Conservation (phyloP, 1,140 invertebrate species). For the Bombus superbus region DNA sequence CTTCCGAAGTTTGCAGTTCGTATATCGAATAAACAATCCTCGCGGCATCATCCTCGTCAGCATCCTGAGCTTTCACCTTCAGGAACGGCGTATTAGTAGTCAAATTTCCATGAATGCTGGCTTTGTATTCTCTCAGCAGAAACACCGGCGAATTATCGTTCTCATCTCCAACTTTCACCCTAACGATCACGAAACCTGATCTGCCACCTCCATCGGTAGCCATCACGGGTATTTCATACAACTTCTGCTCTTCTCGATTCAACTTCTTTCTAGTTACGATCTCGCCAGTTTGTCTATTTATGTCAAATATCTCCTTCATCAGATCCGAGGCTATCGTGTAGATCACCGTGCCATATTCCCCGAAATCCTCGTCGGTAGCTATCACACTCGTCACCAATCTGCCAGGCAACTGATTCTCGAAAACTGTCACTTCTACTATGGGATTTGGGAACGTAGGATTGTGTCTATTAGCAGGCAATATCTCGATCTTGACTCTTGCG, state of each 20-base stretch:
- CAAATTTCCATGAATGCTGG: slow-evolving; percentile 86
- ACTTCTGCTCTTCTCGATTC: slow-evolving; percentile 89
- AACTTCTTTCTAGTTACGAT: slow-evolving; percentile 89
- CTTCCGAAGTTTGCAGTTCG: slow-evolving; percentile 84
- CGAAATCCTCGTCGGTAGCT: slow-evolving; percentile 92
- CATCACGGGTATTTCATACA: slow-evolving; percentile 91
- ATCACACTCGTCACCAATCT: slow-evolving; percentile 88
- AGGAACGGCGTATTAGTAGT: slow-evolving; percentile 86
- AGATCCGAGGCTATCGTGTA: slow-evolving; percentile 93
- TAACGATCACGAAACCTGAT: slow-evolving; percentile 90
- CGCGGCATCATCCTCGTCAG: slow-evolving; percentile 87
- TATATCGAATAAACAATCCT: slow-evolving; percentile 89
- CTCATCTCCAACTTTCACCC: slow-evolving; percentile 90
- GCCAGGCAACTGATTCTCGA: slow-evolving; percentile 92
- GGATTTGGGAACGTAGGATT: slow-evolving; percentile 90
- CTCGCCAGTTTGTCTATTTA: slow-evolving; percentile 91
- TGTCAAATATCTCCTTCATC: slow-evolving; percentile 89
- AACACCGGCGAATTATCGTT: slow-evolving; percentile 96
- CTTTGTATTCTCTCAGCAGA: slow-evolving; percentile 90
- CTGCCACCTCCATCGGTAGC: slow-evolving; percentile 94
- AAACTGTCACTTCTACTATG: slow-evolving; percentile 89
- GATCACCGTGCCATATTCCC: slow-evolving; percentile 90
- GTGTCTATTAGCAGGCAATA: slow-evolving; percentile 91
- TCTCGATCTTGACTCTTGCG: slow-evolving; percentile 90
- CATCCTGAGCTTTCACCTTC: slow-evolving; percentile 88